Evolutionary conservation across 2,888 invertebrate genomes (phyloP), one percentile per base, ranked within the genome.

Genomic region (Elmis aenea): DNA sequence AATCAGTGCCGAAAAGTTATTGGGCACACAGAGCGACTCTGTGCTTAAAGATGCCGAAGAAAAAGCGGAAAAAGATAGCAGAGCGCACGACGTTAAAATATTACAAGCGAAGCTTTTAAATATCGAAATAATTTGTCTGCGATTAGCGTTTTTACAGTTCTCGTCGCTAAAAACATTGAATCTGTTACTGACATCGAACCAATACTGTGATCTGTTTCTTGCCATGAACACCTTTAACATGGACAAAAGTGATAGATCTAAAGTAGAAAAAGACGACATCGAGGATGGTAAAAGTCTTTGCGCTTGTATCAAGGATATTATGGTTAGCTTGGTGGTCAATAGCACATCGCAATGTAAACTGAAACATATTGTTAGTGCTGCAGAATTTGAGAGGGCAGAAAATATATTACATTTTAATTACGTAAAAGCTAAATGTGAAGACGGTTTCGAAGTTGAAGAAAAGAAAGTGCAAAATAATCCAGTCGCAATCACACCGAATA

Each of bases 81-180:
- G 55, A 10, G 48, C 49, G 13, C 35, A 50, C 1, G 60, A 64
- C 33, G 49, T 55, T 2, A 58, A 55, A 33, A 40, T 55, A 10
- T 38, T 68, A 3, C 62, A 68, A 45, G 52, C 61, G 12, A 69
- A 68, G 39, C 55, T 71, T 21, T 55, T 72, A 13, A 61, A 66
- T 25, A 51, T 68, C 32, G 76, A 77, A 55, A 58, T 67, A 5
- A 59, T 66, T 13, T 64, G 64, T 33, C 50, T 75, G n/a, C 67
- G 69, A 42, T 54, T 75, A 39, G 67, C 73, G 0, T 69, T 69
- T 43, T 50, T 79, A 16, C 76, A 77, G 53, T 68, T 77, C 45
- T 67, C 74, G 2, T 75, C 78, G 2, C 58, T 79, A 40, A 77
- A 78, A 55, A 64, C 73, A 2, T 57, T 79, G 9, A 67, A 69